Conservation (phyloP, 2,797 vertebrate genomes). For the Neopelma chrysocephalum region DNA sequence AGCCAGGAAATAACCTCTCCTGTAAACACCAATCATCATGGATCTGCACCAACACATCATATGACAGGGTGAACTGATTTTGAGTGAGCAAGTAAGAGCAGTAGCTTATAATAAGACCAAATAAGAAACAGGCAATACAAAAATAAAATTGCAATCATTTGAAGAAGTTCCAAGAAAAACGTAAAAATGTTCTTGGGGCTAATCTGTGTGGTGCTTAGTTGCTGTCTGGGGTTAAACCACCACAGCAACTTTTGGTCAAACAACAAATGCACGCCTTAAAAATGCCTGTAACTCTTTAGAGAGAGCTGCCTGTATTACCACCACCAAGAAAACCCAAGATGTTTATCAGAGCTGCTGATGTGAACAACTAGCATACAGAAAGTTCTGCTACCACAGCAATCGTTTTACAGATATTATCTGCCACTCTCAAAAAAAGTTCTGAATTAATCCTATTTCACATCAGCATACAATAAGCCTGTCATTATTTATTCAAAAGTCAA, state of each 20-base stretch:
- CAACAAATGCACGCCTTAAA: background rate
- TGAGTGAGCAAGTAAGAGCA: background rate
- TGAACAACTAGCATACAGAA: background rate
- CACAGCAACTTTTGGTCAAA: background rate
- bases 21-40: accelerated
- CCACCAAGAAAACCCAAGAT: background rate
- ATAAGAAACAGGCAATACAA: background rate
- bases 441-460: conserved; percentile 34
- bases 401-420: background rate
- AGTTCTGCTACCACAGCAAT: conserved; percentile 9
- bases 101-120: background rate
- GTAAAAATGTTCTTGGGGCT: background rate
- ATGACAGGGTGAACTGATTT: background rate
- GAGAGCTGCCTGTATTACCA: background rate
- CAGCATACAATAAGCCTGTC: conserved; percentile 11
- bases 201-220: background rate
- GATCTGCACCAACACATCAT: background rate
- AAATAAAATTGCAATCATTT: background rate
- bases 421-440: background rate
- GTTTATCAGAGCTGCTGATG: background rate
- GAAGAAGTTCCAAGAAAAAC: background rate
- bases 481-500: background rate
- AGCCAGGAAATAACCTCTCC: background rate
- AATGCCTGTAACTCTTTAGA: background rate
- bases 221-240: background rate